phyloP scores from a whole-genome alignment of 2,797 vertebrate genomes.

The Megalops cyprinoides region DNA sequence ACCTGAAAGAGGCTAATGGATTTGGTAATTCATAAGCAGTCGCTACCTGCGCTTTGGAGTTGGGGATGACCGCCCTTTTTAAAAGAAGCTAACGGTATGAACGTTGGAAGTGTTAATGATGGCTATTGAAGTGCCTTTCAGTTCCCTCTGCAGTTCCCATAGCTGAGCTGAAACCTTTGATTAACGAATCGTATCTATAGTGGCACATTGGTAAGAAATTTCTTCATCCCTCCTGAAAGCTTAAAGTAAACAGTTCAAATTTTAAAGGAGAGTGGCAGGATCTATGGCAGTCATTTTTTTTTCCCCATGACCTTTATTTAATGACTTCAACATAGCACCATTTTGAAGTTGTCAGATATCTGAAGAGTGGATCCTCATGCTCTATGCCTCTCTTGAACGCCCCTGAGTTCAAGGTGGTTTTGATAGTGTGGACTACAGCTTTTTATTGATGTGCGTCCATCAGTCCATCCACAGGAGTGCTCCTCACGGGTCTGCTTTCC shows the following conservation, averaged over 20 bases:
- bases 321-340: too few species aligned
- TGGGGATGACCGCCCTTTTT: neutral
- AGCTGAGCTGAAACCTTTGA: neutral
- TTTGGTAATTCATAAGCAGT: neutral
- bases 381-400: neutral
- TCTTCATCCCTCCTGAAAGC: neutral
- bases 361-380: neutral
- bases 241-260: conserved; percentile 1
- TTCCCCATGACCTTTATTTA: too few species aligned
- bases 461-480: neutral
- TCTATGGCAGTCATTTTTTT: neutral
- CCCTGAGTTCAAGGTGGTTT: neutral
- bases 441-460: neutral
- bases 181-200: neutral
- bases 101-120: neutral
- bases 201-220: neutral
- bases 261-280: neutral
- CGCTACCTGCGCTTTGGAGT: neutral
- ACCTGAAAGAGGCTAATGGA: conserved; percentile 8
- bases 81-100: neutral
- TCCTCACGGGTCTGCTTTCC: neutral
- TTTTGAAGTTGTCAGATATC: too few species aligned
- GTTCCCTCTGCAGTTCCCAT: neutral
- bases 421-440: neutral
- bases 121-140: neutral